Conservation (phyloP, 2,113 vertebrate species). For the Haliaeetus leucogaster region DNA sequence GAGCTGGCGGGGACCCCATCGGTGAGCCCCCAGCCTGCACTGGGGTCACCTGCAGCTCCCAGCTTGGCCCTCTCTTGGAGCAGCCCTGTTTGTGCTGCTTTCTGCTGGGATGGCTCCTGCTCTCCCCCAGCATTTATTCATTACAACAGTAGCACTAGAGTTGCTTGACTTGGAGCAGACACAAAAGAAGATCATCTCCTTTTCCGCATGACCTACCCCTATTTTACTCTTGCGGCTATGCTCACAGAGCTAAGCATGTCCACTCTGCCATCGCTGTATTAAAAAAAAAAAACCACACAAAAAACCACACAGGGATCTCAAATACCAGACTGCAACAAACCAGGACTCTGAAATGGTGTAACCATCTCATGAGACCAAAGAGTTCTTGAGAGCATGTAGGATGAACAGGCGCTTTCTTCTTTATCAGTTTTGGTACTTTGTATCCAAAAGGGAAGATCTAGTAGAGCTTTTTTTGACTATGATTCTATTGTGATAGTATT, state of each 20-base stretch:
- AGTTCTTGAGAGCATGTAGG: neutral
- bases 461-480: neutral
- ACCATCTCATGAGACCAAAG: neutral
- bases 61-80: neutral
- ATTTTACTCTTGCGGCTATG: neutral
- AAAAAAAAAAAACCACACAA: neutral
- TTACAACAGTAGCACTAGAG: neutral
- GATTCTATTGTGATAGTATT: neutral
- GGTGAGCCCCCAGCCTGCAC: neutral
- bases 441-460: neutral
- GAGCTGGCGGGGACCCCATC: neutral
- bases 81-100: neutral
- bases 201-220: rapidly evolving
- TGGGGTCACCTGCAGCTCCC: neutral
- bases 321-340: neutral
- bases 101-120: neutral
- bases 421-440: neutral
- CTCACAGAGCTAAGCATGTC: neutral
- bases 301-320: neutral
- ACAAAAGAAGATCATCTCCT: neutral
- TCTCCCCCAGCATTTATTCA: neutral
- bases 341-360: neutral
- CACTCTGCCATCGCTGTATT: neutral
- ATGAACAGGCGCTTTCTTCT: neutral
- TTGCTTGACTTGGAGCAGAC: neutral